Percentiles rank a stretch among this genome's conserved stretches.
These are phyloP conservation scores for Drosophila kikkawai DNA, from an alignment of 1,140 invertebrate species.

Conservation along the genomic window DNA sequence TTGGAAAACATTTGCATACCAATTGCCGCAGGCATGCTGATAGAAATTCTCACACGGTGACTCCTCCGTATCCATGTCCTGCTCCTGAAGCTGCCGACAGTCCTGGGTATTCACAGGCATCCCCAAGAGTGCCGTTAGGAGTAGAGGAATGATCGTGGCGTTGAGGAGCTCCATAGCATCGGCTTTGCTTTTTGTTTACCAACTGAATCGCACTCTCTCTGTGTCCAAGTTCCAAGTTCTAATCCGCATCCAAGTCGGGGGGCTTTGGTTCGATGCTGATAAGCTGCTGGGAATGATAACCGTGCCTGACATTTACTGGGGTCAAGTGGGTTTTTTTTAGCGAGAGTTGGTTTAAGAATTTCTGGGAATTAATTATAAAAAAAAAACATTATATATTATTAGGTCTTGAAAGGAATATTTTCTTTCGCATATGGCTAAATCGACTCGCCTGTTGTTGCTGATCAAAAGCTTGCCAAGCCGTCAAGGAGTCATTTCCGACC, in stretches of 20 bases:
- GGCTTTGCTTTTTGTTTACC: slow-evolving; percentile 25
- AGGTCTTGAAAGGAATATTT: too few relatives aligned
- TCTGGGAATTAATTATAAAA: not conserved
- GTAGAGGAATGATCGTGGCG: not conserved
- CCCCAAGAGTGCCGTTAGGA: not conserved
- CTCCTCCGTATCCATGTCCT: slow-evolving; percentile 43
- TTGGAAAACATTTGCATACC: slow-evolving; percentile 47
- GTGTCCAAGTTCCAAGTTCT: slow-evolving; percentile 27
- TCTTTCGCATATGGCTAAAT: too few relatives aligned
- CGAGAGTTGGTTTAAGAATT: slow-evolving; percentile 3
- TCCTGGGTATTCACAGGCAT: not conserved
- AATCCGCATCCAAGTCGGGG: slow-evolving; percentile 14
- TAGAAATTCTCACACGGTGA: slow-evolving; percentile 67
- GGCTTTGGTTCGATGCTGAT: slow-evolving; percentile 13
- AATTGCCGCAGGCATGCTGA: slow-evolving; percentile 76
- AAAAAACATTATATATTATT: too few relatives aligned
- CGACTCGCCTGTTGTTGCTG: too few relatives aligned
- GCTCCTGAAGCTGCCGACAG: slow-evolving; percentile 16
- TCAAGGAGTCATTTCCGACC: too few relatives aligned
- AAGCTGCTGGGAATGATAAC: slow-evolving; percentile 37
- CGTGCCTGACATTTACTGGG: slow-evolving; percentile 38
- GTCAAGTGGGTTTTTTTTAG: not conserved
- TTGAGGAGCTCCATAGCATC: not conserved
- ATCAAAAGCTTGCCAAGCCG: too few relatives aligned
- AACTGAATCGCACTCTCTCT: not conserved